phyloP scores from a whole-genome alignment of 2,888 invertebrate species.

The Caenorhabditis doughertyi region DNA sequence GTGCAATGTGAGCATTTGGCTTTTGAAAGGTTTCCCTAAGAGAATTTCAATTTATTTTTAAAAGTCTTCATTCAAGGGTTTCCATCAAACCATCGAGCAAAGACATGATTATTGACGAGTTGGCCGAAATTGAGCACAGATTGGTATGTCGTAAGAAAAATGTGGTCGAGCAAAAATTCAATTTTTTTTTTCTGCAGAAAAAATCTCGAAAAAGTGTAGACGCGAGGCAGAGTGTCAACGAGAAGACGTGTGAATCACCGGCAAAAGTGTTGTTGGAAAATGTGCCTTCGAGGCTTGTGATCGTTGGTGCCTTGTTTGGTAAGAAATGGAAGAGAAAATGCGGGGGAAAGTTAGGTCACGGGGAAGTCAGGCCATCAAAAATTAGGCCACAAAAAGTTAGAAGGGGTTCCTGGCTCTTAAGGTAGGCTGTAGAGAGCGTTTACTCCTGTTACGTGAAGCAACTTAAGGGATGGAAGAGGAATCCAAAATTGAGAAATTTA shows the following conservation, averaged over 20 bases:
- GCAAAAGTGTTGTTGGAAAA: neutral
- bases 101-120: conserved; percentile 38
- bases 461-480: too few species aligned
- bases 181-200: conserved; percentile 9
- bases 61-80: conserved; percentile 38
- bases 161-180: neutral
- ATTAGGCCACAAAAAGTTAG: too few species aligned
- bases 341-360: too few species aligned
- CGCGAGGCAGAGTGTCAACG: neutral
- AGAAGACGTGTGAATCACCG: conserved; percentile 2
- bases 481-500: too few species aligned
- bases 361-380: too few species aligned
- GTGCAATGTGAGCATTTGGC: conserved; percentile 45
- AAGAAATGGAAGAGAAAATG: too few species aligned
- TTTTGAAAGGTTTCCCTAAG: conserved; percentile 52
- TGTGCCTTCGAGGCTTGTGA: neutral
- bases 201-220: conserved; percentile 7
- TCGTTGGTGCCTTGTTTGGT: neutral
- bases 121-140: conserved; percentile 19
- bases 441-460: too few species aligned
- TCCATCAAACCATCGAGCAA: conserved; percentile 30
- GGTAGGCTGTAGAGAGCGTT: too few species aligned
- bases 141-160: too few species aligned
- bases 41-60: neutral
- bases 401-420: too few species aligned